Percentiles rank a stretch among this genome's conserved stretches.
Evolutionary conservation across 2,113 vertebrate species (phyloP).

Genomic region (Mesoclemmys tuberculata): DNA sequence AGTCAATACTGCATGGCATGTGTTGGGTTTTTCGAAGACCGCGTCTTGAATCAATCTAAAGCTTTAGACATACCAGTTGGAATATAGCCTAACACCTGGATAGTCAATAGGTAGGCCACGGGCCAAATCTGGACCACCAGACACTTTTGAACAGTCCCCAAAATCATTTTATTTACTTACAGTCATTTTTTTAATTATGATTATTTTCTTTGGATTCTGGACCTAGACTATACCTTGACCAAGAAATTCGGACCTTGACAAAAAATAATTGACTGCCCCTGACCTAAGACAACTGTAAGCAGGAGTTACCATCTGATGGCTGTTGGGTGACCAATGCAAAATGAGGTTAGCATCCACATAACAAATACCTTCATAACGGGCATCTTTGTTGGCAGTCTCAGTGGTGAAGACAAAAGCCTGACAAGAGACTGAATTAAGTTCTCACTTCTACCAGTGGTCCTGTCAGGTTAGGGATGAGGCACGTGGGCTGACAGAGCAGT

Average conservation of each 20-base stretch:
- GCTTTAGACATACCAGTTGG: background rate
- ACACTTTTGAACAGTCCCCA: too few species aligned
- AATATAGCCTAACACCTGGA: background rate
- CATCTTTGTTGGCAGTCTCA: background rate
- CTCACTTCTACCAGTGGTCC: background rate
- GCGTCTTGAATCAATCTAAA: background rate
- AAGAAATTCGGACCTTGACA: too few species aligned
- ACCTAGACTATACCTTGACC: too few species aligned
- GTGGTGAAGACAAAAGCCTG: background rate
- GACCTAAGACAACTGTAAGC: background rate
- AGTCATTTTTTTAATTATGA: too few species aligned
- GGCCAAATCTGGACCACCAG: too few species aligned
- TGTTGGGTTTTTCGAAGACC: background rate
- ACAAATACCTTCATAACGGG: background rate
- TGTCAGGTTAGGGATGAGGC: background rate
- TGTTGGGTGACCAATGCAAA: accelerated
- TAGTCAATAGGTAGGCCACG: background rate
- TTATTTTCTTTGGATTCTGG: too few species aligned
- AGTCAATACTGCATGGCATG: background rate
- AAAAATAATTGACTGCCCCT: too few species aligned
- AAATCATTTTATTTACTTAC: too few species aligned
- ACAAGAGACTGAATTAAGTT: background rate
- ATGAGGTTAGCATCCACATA: background rate
- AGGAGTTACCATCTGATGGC: background rate
- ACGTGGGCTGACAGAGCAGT: background rate